A percentile compares a stretch with the other conserved stretches of the same genome.
phyloP scores from a whole-genome alignment of 2,888 invertebrate genomes.

The Acrobasis repandana region DNA sequence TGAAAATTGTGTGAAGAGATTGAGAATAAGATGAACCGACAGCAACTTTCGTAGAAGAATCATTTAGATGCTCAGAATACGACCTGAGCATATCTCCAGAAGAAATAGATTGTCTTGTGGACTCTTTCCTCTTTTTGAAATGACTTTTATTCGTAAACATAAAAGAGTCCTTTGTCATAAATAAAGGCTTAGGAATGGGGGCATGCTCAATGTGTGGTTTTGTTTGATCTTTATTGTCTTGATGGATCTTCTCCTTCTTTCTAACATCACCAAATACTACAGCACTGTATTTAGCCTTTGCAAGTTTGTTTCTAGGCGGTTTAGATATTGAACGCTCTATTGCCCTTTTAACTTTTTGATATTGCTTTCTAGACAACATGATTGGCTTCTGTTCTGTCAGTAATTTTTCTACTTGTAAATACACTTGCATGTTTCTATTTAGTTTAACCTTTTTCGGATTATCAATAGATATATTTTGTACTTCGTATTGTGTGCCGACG shows the following conservation, averaged over 20 bases:
- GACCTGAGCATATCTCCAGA: conserved; percentile 31
- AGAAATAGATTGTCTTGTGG: conserved; percentile 45
- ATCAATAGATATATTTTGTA: not conserved
- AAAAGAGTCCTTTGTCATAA: conserved; percentile 21
- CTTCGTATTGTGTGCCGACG: conserved; percentile 10
- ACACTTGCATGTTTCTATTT: conserved; percentile 56
- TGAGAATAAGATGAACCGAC: conserved; percentile 35
- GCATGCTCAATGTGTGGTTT: not conserved
- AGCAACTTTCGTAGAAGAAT: conserved; percentile 48
- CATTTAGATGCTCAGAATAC: not conserved
- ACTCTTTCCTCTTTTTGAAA: conserved; percentile 21
- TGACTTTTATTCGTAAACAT: conserved; percentile 26
- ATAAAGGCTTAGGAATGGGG: not conserved
- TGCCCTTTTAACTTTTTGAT: conserved; percentile 59
- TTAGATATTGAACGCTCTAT: conserved; percentile 46
- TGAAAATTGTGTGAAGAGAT: conserved; percentile 63
- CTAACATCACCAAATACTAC: conserved; percentile 50
- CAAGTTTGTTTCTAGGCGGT: not conserved
- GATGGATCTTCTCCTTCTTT: conserved; percentile 32
- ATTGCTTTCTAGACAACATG: conserved; percentile 58
- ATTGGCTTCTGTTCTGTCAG: conserved; percentile 55
- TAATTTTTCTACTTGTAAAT: conserved; percentile 53
- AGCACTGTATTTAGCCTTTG: conserved; percentile 35
- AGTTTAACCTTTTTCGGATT: conserved; percentile 43
- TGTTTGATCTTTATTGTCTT: conserved; percentile 29